phyloP scores from a whole-genome alignment of 2,888 invertebrate species.

The Vesta saturnalis region DNA sequence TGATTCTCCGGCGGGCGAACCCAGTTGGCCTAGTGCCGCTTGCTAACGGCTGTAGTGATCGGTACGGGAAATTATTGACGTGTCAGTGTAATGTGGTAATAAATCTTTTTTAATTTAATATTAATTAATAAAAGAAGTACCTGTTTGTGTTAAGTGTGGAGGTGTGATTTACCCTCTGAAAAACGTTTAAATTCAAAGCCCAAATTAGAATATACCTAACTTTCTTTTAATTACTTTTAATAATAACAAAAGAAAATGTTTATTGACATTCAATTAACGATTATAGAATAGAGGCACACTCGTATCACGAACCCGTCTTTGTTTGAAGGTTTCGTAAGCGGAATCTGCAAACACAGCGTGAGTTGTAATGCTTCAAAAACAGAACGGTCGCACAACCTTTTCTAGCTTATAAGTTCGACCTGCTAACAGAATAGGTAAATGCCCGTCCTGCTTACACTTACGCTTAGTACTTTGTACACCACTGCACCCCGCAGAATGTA shows the following conservation, averaged over 20 bases:
- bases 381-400: constrained; percentile 26
- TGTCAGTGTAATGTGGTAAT: constrained; percentile 38
- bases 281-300: background rate
- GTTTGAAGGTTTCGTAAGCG: constrained; percentile 27
- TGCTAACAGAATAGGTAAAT: constrained; percentile 42
- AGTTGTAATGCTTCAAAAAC: constrained; percentile 19
- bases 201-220: too few species aligned
- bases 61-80: constrained; percentile 47
- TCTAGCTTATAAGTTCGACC: constrained; percentile 29
- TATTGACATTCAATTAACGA: constrained; percentile 23
- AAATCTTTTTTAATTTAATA: constrained; percentile 18
- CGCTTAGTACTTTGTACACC: constrained; percentile 55
- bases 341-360: constrained; percentile 27
- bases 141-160: background rate
- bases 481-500: constrained; percentile 32
- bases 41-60: constrained; percentile 40
- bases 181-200: too few species aligned
- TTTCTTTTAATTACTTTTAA: background rate
- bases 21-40: constrained; percentile 42
- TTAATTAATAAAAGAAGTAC: background rate
- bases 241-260: background rate
- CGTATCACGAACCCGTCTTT: constrained; percentile 19
- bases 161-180: background rate
- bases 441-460: constrained; percentile 52
- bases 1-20: constrained; percentile 37